phyloP scores from a whole-genome alignment of 2,888 invertebrate species.

The Chironomus riparius region DNA sequence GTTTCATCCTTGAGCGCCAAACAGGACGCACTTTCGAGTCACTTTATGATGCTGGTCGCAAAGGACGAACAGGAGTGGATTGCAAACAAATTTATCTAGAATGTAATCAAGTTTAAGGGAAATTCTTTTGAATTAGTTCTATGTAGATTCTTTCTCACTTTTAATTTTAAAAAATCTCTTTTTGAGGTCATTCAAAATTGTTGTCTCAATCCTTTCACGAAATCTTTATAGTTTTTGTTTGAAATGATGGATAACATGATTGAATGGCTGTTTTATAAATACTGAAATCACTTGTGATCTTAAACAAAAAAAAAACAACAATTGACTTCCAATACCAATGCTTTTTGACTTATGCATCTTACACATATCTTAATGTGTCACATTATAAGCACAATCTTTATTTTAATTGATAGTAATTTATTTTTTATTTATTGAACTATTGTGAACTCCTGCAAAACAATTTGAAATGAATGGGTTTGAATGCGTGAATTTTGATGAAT shows the following conservation, averaged over 20 bases:
- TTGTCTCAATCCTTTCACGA: too few relatives aligned
- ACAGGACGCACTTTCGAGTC: slow-evolving; percentile 66
- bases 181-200: too few relatives aligned
- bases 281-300: too few relatives aligned
- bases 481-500: neutral
- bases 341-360: neutral
- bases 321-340: neutral
- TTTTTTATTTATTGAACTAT: neutral
- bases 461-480: neutral
- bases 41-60: slow-evolving; percentile 75
- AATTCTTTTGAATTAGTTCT: too few relatives aligned
- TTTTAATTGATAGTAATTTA: too few relatives aligned
- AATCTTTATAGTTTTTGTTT: too few relatives aligned
- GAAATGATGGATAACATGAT: neutral
- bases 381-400: too few relatives aligned
- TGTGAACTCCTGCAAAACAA: neutral
- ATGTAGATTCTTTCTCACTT: too few relatives aligned
- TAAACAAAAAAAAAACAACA: neutral
- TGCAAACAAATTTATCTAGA: slow-evolving; percentile 76
- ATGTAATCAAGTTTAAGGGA: slow-evolving; percentile 74
- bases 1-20: slow-evolving; percentile 70
- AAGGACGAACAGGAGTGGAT: slow-evolving; percentile 77
- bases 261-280: too few relatives aligned
- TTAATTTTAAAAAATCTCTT: too few relatives aligned
- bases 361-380: too few relatives aligned